Conservation (phyloP, 2,797 vertebrate species). For the Ciconia nigra region DNA sequence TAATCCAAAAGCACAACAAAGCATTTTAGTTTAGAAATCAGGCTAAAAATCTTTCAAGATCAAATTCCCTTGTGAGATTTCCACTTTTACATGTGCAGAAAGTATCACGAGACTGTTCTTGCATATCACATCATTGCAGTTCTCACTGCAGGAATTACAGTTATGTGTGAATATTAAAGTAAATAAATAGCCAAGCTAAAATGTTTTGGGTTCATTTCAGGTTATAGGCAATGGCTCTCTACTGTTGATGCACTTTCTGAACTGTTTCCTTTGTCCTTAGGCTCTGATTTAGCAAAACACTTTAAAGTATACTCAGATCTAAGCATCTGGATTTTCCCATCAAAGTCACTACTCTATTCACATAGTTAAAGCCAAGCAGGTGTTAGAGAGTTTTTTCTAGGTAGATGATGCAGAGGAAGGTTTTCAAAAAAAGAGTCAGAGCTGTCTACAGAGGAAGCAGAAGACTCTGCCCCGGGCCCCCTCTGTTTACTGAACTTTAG, state of each 20-base stretch:
- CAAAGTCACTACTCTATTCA: background rate
- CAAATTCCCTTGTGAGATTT: conserved; percentile 61
- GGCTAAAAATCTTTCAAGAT: conserved; percentile 48
- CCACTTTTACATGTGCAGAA: conserved; percentile 8
- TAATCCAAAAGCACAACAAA: conserved; percentile 22
- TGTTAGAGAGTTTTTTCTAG: conserved; percentile 1
- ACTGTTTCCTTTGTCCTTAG: conserved; percentile 32
- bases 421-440: background rate
- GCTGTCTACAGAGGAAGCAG: background rate
- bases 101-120: conserved; percentile 53
- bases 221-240: conserved; percentile 3
- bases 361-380: conserved; percentile 20
- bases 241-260: background rate
- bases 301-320: background rate
- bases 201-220: conserved; percentile 47
- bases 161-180: conserved; percentile 37
- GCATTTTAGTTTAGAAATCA: conserved; percentile 32
- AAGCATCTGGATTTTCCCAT: conserved; percentile 42
- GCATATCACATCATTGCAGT: conserved; percentile 20
- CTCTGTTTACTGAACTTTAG: background rate
- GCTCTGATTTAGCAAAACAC: conserved; percentile 15
- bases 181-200: conserved; percentile 28
- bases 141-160: conserved; percentile 49
- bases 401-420: background rate
- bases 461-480: background rate